Percentiles rank a stretch among this genome's conserved stretches.
Evolutionary conservation across 2,113 vertebrate species (phyloP).

Genomic region (Felis catus): F.catus_Fca126_mat1.0 CM031427.1:17971501-17972000

Average conservation of each 20-base stretch:
- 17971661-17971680: neutral
- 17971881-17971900: neutral
- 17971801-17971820: neutral
- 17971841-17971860: neutral
- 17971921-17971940: neutral
- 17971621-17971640: neutral
- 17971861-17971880: neutral
- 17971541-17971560: neutral
- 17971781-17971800: neutral
- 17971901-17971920: neutral
- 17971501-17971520: neutral
- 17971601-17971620: neutral
- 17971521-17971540: neutral
- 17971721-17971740: neutral
- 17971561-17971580: neutral
- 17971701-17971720: neutral
- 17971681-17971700: neutral
- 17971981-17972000: neutral
- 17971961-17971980: neutral
- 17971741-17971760: neutral
- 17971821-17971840: fast-evolving
- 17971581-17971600: neutral
- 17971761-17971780: neutral
- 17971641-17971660: neutral
- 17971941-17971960: neutral